A percentile compares a stretch with the other conserved stretches of the same genome.
Evolutionary conservation across 53 echinoderm and acorn worm species (phyloP).

Genomic region (Luidia sarsii): DNA sequence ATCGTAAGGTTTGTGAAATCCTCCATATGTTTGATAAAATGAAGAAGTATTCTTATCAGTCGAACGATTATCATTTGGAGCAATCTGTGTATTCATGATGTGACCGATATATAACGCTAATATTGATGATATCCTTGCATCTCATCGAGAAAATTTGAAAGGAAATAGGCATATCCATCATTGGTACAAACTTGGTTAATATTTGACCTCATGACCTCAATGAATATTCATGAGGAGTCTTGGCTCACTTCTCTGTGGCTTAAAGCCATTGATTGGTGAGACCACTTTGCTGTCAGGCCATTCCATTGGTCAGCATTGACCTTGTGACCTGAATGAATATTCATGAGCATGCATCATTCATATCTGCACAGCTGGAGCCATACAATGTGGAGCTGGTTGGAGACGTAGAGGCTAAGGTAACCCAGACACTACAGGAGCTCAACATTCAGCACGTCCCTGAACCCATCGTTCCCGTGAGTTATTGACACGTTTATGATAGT

Average conservation of each 20-base stretch:
- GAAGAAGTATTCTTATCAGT: no score
- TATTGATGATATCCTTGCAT: no score
- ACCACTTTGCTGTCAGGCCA: neutral
- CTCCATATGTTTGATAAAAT: no score
- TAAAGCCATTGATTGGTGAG: conserved; percentile 80
- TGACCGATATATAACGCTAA: no score
- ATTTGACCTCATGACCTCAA: neutral
- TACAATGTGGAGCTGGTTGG: conserved; percentile 69
- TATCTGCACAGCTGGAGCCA: conserved; percentile 69
- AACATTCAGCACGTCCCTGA: conserved; percentile 63
- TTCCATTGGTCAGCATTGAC: neutral
- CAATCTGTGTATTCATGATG: no score
- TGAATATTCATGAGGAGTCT: neutral
- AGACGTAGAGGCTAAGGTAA: conserved; percentile 74
- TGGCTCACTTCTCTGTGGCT: conserved; percentile 18
- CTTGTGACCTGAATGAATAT: neutral
- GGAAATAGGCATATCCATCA: no score
- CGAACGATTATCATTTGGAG: no score
- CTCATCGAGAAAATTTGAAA: no score
- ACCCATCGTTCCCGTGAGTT: conserved; percentile 58
- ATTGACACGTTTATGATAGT: no score
- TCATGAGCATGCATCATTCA: neutral
- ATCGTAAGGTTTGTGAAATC: no score
- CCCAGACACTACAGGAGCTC: conserved; percentile 63
- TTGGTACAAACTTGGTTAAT: neutral